Evolutionary conservation across 2,888 invertebrate genomes (phyloP).

Genomic region (Colostygia pectinataria): DNA sequence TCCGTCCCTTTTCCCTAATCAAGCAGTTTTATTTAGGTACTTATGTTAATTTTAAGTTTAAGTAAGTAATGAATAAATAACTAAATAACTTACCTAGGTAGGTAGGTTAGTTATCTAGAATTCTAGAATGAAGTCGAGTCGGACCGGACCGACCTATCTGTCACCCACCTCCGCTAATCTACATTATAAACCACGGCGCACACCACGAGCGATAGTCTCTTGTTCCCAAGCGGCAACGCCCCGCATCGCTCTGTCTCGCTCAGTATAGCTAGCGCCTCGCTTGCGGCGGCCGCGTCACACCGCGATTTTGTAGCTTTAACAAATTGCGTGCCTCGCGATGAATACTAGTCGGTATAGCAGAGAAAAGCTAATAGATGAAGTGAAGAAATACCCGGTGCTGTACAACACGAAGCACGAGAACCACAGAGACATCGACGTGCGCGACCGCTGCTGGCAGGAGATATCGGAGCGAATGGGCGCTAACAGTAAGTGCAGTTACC

Average conservation of each 20-base stretch:
- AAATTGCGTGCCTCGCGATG: conserved; percentile 39
- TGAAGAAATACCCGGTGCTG: conserved; percentile 69
- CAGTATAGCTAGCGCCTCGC: conserved; percentile 67
- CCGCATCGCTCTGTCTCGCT: conserved; percentile 60
- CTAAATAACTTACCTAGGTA: no score
- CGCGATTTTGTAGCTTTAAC: conserved; percentile 8
- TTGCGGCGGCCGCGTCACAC: conserved; percentile 49
- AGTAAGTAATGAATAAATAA: no score
- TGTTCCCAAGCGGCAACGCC: conserved; percentile 60
- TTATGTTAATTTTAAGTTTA: no score
- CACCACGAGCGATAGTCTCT: conserved; percentile 55
- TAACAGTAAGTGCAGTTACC: conserved; percentile 55
- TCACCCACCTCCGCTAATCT: neutral
- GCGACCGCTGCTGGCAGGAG: conserved; percentile 74
- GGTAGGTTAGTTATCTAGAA: neutral
- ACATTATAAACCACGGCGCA: conserved; percentile 54
- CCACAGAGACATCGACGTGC: conserved; percentile 68
- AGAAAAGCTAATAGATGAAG: conserved; percentile 71
- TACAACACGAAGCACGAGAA: conserved; percentile 74
- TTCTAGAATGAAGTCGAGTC: no score
- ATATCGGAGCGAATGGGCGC: conserved; percentile 68
- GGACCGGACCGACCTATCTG: conserved; percentile 2
- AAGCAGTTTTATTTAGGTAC: no score
- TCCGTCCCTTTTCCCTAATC: no score
- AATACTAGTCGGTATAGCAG: conserved; percentile 45